Evolutionary conservation across 2,113 vertebrate genomes (phyloP).

Genomic region (Erythrocercus mccallii): DNA sequence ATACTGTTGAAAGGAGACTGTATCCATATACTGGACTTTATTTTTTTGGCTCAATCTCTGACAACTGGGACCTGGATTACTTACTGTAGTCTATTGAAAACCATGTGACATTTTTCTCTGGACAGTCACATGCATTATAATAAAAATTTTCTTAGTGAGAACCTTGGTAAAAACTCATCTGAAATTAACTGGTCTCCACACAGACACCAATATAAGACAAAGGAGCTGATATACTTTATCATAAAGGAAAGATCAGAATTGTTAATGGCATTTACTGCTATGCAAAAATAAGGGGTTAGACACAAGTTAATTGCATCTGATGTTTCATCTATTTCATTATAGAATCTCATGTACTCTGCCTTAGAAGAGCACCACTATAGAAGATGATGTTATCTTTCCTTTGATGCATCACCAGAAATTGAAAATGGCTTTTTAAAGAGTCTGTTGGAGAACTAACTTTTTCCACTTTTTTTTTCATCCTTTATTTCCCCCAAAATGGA

Average conservation of each 20-base stretch:
- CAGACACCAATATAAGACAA: background rate
- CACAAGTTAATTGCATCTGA: constrained; percentile 14
- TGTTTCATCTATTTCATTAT: background rate
- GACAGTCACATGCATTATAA: background rate
- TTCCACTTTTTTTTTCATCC: background rate
- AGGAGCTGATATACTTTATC: background rate
- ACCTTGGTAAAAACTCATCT: background rate
- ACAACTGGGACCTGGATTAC: background rate
- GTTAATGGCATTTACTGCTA: background rate
- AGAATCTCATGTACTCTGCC: background rate
- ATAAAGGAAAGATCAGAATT: constrained; percentile 15
- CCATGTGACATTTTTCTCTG: background rate
- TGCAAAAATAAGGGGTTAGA: constrained; percentile 9
- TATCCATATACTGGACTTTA: background rate
- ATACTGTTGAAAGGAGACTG: background rate
- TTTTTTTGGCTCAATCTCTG: background rate
- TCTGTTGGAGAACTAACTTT: background rate
- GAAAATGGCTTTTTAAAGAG: constrained; percentile 18
- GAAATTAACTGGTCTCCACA: constrained; percentile 12
- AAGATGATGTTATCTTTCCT: background rate
- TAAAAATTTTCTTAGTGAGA: background rate
- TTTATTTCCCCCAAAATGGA: constrained; percentile 3
- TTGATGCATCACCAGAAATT: constrained; percentile 15
- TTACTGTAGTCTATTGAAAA: background rate
- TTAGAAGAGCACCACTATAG: background rate